phyloP scores from a whole-genome alignment of 2,797 vertebrate species.

The Perodicticus potto region DNA sequence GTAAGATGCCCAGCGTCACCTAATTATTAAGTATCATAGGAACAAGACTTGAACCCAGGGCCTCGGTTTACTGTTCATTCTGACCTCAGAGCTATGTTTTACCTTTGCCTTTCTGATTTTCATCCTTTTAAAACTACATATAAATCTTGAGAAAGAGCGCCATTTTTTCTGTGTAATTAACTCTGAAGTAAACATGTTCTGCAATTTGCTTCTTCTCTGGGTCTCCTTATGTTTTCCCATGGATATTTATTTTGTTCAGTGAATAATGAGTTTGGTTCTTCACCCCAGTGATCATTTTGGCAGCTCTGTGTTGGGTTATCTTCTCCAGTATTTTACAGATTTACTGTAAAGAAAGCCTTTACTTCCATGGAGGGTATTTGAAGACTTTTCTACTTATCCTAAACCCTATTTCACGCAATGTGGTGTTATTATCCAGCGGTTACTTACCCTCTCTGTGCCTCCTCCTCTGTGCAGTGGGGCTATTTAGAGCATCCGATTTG shows the following conservation, averaged over 20 bases:
- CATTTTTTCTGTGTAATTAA: background rate
- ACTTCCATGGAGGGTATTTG: background rate
- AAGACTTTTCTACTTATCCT: background rate
- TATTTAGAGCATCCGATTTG: background rate
- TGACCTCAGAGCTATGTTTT: background rate
- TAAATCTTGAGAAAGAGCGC: background rate
- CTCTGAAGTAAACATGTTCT: background rate
- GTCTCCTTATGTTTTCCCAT: background rate
- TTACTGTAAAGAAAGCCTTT: background rate
- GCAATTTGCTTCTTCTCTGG: background rate
- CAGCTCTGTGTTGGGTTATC: background rate
- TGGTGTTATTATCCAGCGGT: background rate
- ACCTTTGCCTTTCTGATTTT: conserved; percentile 44
- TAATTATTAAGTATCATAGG: background rate
- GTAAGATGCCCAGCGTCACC: background rate
- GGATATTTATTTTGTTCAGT: background rate
- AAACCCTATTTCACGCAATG: background rate
- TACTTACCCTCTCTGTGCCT: background rate
- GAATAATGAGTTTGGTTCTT: background rate
- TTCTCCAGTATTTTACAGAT: background rate
- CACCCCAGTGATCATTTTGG: background rate
- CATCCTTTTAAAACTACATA: background rate
- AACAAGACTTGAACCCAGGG: background rate
- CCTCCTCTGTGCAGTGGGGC: background rate
- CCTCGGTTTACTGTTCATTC: background rate